These are phyloP conservation scores for Scaptodrosophila latifasciaeformis DNA, from an alignment of 2,888 invertebrate species.

Conservation along the genomic window DNA sequence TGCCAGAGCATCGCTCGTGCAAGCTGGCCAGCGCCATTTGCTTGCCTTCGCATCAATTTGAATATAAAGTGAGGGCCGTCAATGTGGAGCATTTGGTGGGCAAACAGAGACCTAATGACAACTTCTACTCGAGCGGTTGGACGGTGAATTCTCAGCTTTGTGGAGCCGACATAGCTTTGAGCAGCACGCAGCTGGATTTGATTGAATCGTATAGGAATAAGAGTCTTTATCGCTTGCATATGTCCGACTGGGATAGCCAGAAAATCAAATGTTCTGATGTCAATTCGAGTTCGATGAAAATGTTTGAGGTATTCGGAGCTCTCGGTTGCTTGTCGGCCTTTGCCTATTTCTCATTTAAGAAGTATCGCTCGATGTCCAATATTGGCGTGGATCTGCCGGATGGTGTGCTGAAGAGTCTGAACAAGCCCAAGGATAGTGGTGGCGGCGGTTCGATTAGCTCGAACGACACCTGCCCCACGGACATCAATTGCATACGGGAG, in stretches of 20 bases:
- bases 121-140: slow-evolving; percentile 12
- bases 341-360: slow-evolving; percentile 53
- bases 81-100: slow-evolving; percentile 50
- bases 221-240: slow-evolving; percentile 42
- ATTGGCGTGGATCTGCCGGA: slow-evolving; percentile 67
- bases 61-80: slow-evolving; percentile 67
- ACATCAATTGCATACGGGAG: slow-evolving; percentile 31
- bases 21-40: slow-evolving; percentile 41
- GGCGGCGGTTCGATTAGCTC: slow-evolving; percentile 6
- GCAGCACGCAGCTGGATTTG: slow-evolving; percentile 10
- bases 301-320: slow-evolving; percentile 24
- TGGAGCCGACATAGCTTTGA: background rate
- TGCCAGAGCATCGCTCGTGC: slow-evolving; percentile 34
- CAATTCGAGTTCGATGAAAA: slow-evolving; percentile 12
- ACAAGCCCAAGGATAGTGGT: slow-evolving; percentile 45
- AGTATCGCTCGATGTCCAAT: slow-evolving; percentile 70
- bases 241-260: slow-evolving; percentile 51
- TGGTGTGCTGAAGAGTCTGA: slow-evolving; percentile 61
- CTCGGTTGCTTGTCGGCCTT: slow-evolving; percentile 31
- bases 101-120: background rate
- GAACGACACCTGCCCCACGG: slow-evolving; percentile 3
- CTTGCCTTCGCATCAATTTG: slow-evolving; percentile 32
- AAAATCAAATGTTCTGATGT: slow-evolving; percentile 38
- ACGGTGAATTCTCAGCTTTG: no score
- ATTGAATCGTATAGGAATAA: slow-evolving; percentile 36